A percentile compares a stretch with the other conserved stretches of the same genome.
phyloP scores from a whole-genome alignment of 1,140 invertebrate species.

The Macrotrachela quadricornifera region DNA sequence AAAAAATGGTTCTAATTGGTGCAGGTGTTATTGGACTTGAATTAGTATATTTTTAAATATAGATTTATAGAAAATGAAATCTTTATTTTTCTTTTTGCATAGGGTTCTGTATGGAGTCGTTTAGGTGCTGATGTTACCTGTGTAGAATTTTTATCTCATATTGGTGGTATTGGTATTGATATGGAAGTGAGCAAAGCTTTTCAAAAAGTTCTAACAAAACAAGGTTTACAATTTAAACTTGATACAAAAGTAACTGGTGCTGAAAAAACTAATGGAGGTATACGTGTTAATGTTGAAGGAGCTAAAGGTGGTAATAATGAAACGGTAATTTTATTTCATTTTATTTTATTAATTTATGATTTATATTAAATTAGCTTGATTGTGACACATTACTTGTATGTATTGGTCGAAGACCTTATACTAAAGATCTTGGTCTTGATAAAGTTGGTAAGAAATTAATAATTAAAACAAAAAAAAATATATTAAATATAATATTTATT shows the following conservation, averaged over 20 bases:
- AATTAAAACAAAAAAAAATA: too few species aligned
- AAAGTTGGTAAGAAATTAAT: slow-evolving; percentile 35
- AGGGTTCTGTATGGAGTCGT: slow-evolving; percentile 11
- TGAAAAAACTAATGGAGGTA: slow-evolving; percentile 39
- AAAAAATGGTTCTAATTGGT: slow-evolving; percentile 84
- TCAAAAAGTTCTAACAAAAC: slow-evolving; percentile 73
- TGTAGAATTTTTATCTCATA: slow-evolving; percentile 49
- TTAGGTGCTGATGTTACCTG: slow-evolving; percentile 9
- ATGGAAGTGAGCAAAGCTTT: slow-evolving; percentile 85
- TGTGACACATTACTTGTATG: slow-evolving; percentile 83
- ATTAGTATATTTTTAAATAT: slow-evolving; percentile 35
- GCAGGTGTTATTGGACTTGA: slow-evolving; percentile 97
- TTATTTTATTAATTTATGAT: neutral
- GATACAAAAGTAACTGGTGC: slow-evolving; percentile 81
- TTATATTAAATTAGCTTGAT: slow-evolving; percentile 38
- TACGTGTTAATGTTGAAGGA: slow-evolving; percentile 53
- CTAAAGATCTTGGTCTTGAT: slow-evolving; percentile 67
- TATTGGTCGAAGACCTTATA: slow-evolving; percentile 82
- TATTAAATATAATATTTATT: too few species aligned
- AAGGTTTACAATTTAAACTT: slow-evolving; percentile 83
- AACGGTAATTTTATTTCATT: slow-evolving; percentile 34
- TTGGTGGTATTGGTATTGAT: slow-evolving; percentile 90
- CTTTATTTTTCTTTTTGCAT: neutral
- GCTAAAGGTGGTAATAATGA: slow-evolving; percentile 76
- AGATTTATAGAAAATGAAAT: neutral